Conservation (phyloP, 2,888 invertebrate genomes). For the Drosophila nr. fundita region DNA sequence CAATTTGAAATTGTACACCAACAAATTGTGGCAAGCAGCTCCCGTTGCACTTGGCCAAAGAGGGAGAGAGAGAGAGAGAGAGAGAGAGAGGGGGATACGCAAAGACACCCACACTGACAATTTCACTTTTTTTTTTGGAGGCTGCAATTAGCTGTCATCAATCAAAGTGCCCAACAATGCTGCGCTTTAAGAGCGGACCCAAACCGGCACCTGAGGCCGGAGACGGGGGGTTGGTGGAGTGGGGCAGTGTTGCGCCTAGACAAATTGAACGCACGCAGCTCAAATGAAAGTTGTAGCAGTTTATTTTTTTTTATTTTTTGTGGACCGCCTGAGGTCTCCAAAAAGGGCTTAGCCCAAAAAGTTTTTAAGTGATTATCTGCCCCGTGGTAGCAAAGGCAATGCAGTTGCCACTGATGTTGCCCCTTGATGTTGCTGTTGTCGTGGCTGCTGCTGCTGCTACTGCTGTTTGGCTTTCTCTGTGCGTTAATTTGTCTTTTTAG, state of each 20-base stretch:
- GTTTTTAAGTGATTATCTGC: conserved; percentile 73
- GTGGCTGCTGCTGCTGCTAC: conserved; percentile 5
- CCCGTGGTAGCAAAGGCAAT: conserved; percentile 51
- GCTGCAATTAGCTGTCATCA: conserved; percentile 82
- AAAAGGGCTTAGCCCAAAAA: conserved; percentile 70
- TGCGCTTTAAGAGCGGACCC: conserved; percentile 19
- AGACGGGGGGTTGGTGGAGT: neutral
- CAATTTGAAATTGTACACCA: conserved; percentile 17
- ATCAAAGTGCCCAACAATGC: conserved; percentile 76
- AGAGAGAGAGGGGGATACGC: neutral
- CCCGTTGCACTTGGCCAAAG: conserved; percentile 10
- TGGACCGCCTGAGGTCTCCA: conserved; percentile 48
- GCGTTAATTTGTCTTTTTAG: conserved; percentile 77
- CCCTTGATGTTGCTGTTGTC: conserved; percentile 20
- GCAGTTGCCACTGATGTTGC: conserved; percentile 20
- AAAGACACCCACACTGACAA: conserved; percentile 60
- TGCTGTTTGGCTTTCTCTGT: conserved; percentile 70
- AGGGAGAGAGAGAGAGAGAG: neutral
- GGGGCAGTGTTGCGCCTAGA: conserved; percentile 38
- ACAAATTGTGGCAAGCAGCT: conserved; percentile 17
- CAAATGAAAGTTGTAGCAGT: conserved; percentile 66
- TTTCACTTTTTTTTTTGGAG: conserved; percentile 66
- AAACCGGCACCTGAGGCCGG: neutral
- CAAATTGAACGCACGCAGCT: conserved; percentile 67
- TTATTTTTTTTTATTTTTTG: conserved; percentile 17